Evolutionary conservation across 2,113 vertebrate species (phyloP).

Genomic region (Oreocharis arfaki): DNA sequence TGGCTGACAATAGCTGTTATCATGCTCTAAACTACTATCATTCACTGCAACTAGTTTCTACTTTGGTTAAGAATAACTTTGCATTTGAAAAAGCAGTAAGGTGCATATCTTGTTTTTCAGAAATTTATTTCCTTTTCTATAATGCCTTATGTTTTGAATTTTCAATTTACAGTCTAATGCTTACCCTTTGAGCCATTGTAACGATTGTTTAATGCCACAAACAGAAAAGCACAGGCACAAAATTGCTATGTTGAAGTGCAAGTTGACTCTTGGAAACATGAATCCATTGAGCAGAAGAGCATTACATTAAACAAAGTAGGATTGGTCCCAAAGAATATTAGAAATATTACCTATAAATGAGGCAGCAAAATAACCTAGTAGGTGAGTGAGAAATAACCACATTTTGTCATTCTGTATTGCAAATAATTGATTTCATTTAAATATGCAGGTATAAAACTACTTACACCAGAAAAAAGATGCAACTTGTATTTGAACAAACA

Average conservation of each 20-base stretch:
- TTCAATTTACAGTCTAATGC: not conserved
- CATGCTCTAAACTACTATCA: not conserved
- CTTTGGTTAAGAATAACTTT: not conserved
- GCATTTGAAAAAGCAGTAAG: not conserved
- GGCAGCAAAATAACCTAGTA: not conserved
- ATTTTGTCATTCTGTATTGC: not conserved
- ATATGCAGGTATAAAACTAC: not conserved
- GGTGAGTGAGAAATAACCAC: not conserved
- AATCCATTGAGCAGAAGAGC: not conserved
- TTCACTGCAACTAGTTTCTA: not conserved
- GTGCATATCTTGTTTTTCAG: not conserved
- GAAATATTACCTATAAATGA: not conserved
- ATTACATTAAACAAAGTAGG: not conserved
- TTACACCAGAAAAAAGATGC: not conserved
- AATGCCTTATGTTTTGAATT: not conserved
- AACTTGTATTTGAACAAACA: not conserved
- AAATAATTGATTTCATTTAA: not conserved
- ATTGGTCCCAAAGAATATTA: not conserved
- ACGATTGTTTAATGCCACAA: slow-evolving; percentile 1
- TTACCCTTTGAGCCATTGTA: not conserved
- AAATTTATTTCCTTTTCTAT: not conserved
- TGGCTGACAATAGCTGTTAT: not conserved
- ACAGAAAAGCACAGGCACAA: not conserved
- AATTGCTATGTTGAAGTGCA: not conserved
- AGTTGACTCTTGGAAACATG: not conserved